phyloP scores from a whole-genome alignment of 2,888 invertebrate species.

The Meiosimyza decipiens region DNA sequence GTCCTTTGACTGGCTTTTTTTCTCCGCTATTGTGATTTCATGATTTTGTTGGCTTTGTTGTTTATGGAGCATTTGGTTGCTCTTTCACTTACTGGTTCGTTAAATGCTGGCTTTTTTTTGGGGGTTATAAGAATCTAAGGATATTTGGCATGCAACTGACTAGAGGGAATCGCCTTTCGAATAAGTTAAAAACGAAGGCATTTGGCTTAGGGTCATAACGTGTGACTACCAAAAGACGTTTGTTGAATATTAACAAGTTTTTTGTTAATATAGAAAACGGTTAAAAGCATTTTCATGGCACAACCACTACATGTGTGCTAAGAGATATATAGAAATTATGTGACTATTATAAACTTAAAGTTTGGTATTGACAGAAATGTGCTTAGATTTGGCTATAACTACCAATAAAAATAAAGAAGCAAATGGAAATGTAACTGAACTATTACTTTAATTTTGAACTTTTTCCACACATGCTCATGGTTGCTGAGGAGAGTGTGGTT shows the following conservation, averaged over 20 bases:
- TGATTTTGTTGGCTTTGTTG: conserved; percentile 11
- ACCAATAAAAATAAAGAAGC: background rate
- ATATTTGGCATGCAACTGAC: background rate
- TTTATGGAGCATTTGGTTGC: conserved; percentile 6
- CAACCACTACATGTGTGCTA: too few species aligned
- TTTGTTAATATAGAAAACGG: conserved; percentile 34
- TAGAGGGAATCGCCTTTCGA: too few species aligned
- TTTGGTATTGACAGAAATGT: conserved; percentile 54
- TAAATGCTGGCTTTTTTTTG: conserved; percentile 51
- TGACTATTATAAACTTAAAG: conserved; percentile 49
- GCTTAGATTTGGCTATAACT: conserved; percentile 52
- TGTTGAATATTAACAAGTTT: conserved; percentile 46
- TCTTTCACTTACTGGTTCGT: conserved; percentile 56
- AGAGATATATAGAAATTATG: conserved; percentile 38
- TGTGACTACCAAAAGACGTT: conserved; percentile 35
- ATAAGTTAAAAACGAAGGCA: background rate
- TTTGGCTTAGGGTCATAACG: conserved; percentile 34
- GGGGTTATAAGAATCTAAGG: conserved; percentile 51
- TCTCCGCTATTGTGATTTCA: background rate
- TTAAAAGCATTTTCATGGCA: conserved; percentile 37
- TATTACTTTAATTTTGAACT: too few species aligned
- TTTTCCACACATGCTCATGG: too few species aligned
- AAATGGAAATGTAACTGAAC: too few species aligned
- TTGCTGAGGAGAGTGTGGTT: too few species aligned
- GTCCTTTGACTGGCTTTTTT: background rate